These are phyloP conservation scores for Metalampra italica DNA, from an alignment of 2,888 invertebrate species.

Conservation along the genomic window DNA sequence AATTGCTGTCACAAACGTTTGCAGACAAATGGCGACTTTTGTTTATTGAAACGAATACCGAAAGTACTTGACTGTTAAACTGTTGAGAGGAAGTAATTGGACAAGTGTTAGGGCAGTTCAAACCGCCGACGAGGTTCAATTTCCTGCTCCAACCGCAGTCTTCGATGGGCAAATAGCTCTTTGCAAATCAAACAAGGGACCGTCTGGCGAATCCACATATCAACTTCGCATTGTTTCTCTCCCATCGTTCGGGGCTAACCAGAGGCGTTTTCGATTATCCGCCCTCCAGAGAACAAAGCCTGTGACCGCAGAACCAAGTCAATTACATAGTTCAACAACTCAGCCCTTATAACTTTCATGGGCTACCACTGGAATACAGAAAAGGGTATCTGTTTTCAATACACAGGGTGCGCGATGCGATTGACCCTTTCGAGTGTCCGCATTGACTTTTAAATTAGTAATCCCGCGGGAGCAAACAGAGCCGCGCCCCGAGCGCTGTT, in stretches of 20 bases:
- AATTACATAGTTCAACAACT: conserved; percentile 79
- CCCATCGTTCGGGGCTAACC: conserved; percentile 69
- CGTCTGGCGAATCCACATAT: conserved; percentile 73
- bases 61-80: conserved; percentile 40
- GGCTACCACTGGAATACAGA: conserved; percentile 75
- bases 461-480: conserved; percentile 74
- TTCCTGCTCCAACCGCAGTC: conserved; percentile 67
- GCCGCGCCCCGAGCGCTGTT: conserved; percentile 64
- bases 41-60: conserved; percentile 52
- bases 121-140: conserved; percentile 56
- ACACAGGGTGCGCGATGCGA: conserved; percentile 66
- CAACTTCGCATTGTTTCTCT: conserved; percentile 75
- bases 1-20: conserved; percentile 56
- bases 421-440: conserved; percentile 77
- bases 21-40: conserved; percentile 31
- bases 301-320: conserved; percentile 75
- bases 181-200: conserved; percentile 76
- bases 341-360: conserved; percentile 78
- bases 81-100: conserved; percentile 62
- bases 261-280: conserved; percentile 77
- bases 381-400: conserved; percentile 78
- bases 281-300: conserved; percentile 73
- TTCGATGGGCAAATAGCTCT: conserved; percentile 71
- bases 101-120: conserved; percentile 60
- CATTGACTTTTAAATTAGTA: conserved; percentile 79